phyloP scores from a whole-genome alignment of 2,797 vertebrate species.

The Orestias chungarensis region DNA sequence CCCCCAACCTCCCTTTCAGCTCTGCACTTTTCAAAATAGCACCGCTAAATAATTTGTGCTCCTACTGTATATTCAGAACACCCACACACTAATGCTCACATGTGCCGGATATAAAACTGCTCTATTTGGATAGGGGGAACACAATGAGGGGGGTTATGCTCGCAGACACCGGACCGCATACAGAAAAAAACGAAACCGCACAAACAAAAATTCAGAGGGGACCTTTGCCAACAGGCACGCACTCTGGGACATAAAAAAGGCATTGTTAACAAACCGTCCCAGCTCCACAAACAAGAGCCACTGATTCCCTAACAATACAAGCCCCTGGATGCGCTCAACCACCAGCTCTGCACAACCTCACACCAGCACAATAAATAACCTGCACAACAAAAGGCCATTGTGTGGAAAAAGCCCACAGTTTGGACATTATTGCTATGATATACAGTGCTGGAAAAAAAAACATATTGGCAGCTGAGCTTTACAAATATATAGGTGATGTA shows the following conservation, averaged over 20 bases:
- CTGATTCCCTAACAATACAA: conserved; percentile 77
- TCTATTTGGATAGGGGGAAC: conserved; percentile 47
- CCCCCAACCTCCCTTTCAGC: conserved; percentile 38
- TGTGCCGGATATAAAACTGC: conserved; percentile 51
- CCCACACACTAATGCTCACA: conserved; percentile 47
- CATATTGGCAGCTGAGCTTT: conserved; percentile 64
- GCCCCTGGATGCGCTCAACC: conserved; percentile 76
- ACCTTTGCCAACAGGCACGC: conserved; percentile 73
- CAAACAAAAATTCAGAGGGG: conserved; percentile 72
- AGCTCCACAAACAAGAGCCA: conserved; percentile 76
- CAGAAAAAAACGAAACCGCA: conserved; percentile 56
- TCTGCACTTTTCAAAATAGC: conserved; percentile 65
- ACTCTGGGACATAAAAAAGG: conserved; percentile 76
- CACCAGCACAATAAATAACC: conserved; percentile 77
- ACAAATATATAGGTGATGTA: conserved; percentile 47
- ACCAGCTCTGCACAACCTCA: conserved; percentile 70
- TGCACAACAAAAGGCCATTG: conserved; percentile 78
- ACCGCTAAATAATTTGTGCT: conserved; percentile 69
- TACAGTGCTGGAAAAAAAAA: conserved; percentile 67
- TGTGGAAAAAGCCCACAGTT: conserved; percentile 73
- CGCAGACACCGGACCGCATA: conserved; percentile 54
- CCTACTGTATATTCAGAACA: conserved; percentile 62
- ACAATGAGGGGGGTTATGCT: conserved; percentile 70
- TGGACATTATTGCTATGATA: conserved; percentile 71
- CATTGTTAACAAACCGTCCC: conserved; percentile 79